A percentile compares a stretch with the other conserved stretches of the same genome.
Conservation (phyloP, 35 echinoderm and acorn worm genomes). For the Holothuria glaberrima region DNA sequence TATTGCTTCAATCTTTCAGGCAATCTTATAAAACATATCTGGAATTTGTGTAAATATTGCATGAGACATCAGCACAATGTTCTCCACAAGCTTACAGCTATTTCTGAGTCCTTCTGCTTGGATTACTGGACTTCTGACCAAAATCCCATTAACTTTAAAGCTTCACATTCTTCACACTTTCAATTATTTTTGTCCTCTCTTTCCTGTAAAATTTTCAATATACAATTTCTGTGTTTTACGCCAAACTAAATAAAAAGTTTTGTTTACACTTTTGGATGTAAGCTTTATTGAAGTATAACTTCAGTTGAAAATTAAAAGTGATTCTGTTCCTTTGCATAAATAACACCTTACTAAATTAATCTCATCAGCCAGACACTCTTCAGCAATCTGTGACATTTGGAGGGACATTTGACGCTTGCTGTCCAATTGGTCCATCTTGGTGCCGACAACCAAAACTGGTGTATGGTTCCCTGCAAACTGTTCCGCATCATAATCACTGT, state of each 20-base stretch:
- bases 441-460: conserved; percentile 88
- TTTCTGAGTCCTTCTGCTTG: no score
- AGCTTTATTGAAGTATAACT: not conserved
- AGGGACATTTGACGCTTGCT: conserved; percentile 64
- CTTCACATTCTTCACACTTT: no score
- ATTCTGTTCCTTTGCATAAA: not conserved
- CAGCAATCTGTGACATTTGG: conserved; percentile 84
- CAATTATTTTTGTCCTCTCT: no score
- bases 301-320: no score
- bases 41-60: no score
- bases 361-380: conserved; percentile 98
- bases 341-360: conserved; percentile 86
- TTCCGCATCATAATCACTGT: conserved; percentile 92
- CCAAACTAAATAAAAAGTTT: not conserved
- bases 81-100: not conserved
- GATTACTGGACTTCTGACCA: no score
- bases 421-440: conserved; percentile 92
- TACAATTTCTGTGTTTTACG: no score
- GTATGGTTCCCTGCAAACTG: conserved; percentile 93
- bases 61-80: not conserved
- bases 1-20: no score
- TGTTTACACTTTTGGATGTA: not conserved
- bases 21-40: no score
- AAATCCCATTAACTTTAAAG: no score
- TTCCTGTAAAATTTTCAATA: not conserved